phyloP scores from a whole-genome alignment of 2,797 vertebrate species.

The Aulostomus chinensis region DNA sequence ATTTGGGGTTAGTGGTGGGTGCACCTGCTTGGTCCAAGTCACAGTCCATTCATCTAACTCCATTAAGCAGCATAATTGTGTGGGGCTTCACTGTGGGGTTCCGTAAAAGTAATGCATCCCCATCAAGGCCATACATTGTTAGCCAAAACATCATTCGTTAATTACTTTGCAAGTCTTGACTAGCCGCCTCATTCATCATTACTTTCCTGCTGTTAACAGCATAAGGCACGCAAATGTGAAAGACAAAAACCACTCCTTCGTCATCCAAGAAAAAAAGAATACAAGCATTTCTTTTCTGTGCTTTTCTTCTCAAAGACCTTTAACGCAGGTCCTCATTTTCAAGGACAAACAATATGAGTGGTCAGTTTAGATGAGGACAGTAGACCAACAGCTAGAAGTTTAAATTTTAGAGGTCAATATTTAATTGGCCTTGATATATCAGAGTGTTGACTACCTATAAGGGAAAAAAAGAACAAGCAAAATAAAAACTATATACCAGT shows the following conservation, averaged over 20 bases:
- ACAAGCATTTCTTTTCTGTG: background rate
- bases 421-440: no score
- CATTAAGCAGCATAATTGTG: slow-evolving; percentile 64
- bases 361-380: no score
- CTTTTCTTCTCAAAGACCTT: no score
- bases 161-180: slow-evolving; percentile 72
- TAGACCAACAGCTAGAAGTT: no score
- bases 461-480: background rate
- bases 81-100: slow-evolving; percentile 54
- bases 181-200: slow-evolving; percentile 67
- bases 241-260: slow-evolving; percentile 45
- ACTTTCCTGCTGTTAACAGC: slow-evolving; percentile 70
- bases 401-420: no score
- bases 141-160: slow-evolving; percentile 77
- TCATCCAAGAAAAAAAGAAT: slow-evolving; percentile 61
- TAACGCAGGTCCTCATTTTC: no score
- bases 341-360: no score
- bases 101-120: slow-evolving; percentile 64
- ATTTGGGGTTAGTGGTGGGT: slow-evolving; percentile 35
- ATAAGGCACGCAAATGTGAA: slow-evolving; percentile 60
- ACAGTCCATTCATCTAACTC: slow-evolving; percentile 74
- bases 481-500: slow-evolving; percentile 4
- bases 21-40: slow-evolving; percentile 67
- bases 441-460: no score
- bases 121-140: slow-evolving; percentile 70